Conservation (phyloP, 1,140 invertebrate species). For the Zaprionus camerounensis region DNA sequence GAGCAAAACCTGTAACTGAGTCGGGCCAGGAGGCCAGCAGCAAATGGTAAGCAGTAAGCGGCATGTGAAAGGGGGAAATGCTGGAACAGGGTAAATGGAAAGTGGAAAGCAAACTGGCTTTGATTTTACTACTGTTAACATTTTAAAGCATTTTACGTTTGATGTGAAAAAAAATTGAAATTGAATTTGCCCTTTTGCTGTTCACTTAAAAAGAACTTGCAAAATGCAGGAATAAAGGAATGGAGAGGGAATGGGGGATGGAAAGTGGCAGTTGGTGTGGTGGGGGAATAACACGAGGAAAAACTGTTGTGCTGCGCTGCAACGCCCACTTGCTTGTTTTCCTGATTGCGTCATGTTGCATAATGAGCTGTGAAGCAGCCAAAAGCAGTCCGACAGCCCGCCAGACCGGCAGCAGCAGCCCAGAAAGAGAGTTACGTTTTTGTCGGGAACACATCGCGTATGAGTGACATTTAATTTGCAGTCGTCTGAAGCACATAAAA, state of each 20-base stretch:
- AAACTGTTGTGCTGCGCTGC: conserved; percentile 15
- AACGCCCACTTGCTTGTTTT: conserved; percentile 48
- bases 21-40: conserved; percentile 22
- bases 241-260: background rate
- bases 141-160: conserved; percentile 61
- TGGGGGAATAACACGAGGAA: conserved; percentile 4
- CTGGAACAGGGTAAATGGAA: background rate
- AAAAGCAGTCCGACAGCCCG: conserved; percentile 12
- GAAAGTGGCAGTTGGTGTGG: background rate
- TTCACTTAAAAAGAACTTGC: conserved; percentile 36
- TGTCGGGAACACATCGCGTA: conserved; percentile 65
- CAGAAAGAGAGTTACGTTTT: conserved; percentile 31
- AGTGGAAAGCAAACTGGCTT: conserved; percentile 42
- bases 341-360: conserved; percentile 74
- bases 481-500: conserved; percentile 51
- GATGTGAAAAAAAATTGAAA: conserved; percentile 71
- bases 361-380: conserved; percentile 70
- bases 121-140: conserved; percentile 55
- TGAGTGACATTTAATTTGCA: conserved; percentile 79
- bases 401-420: background rate
- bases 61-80: background rate
- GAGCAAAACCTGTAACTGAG: conserved; percentile 66
- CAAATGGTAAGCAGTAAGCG: background rate
- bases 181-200: conserved; percentile 68
- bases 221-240: conserved; percentile 32